Conservation (phyloP, 2,113 vertebrate genomes). For the Euleptes europaea region DNA sequence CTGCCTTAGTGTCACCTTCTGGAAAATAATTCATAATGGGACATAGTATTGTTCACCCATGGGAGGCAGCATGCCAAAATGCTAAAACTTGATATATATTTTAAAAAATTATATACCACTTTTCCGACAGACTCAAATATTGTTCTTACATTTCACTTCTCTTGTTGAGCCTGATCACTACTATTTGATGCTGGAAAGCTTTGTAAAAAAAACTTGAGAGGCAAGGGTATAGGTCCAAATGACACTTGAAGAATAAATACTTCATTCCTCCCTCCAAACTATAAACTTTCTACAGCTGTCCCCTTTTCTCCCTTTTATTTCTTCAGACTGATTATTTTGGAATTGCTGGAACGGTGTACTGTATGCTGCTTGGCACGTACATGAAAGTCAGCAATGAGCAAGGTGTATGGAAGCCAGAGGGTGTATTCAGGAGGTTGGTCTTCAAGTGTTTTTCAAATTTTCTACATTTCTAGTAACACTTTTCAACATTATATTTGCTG, state of each 20-base stretch:
- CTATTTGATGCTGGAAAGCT: too few relatives aligned
- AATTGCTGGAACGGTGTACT: slow-evolving; percentile 89
- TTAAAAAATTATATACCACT: too few relatives aligned
- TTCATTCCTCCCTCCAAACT: background rate
- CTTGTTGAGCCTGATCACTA: too few relatives aligned
- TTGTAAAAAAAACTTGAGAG: too few relatives aligned
- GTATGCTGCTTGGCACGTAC: slow-evolving; percentile 93
- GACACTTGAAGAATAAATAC: background rate
- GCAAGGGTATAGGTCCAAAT: background rate
- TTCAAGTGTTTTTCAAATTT: background rate
- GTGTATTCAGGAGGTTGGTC: slow-evolving; percentile 84
- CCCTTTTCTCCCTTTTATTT: background rate
- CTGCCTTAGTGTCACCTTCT: background rate
- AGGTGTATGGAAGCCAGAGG: slow-evolving; percentile 85
- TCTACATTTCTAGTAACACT: background rate
- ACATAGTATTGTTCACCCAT: background rate
- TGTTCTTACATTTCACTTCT: too few relatives aligned
- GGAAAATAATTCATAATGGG: background rate
- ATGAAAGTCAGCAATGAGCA: slow-evolving; percentile 85
- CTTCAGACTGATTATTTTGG: slow-evolving; percentile 92
- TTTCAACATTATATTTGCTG: background rate
- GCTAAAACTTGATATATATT: background rate
- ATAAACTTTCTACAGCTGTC: background rate
- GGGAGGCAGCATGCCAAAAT: background rate
- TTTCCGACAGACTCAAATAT: too few relatives aligned